Conservation (phyloP, 1,140 invertebrate genomes). For the Dreissena rostriformis region DNA sequence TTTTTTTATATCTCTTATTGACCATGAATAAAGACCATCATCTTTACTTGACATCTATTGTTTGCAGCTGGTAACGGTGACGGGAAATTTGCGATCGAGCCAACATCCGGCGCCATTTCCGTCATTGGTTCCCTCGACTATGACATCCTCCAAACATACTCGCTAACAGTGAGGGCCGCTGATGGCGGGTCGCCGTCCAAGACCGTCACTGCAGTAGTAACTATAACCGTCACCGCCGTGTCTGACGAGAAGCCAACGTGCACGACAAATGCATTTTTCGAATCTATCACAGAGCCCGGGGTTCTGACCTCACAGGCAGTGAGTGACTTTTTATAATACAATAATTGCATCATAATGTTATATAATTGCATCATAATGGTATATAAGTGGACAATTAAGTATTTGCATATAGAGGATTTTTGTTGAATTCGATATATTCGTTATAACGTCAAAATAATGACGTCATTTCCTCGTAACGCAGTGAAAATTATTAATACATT, state of each 20-base stretch:
- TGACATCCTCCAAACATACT: conserved; percentile 57
- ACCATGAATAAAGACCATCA: too few species aligned
- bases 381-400: conserved; percentile 9
- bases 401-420: conserved; percentile 23
- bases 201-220: conserved; percentile 38
- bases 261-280: conserved; percentile 13
- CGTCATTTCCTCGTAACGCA: too few species aligned
- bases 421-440: conserved; percentile 27
- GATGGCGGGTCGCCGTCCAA: conserved; percentile 51
- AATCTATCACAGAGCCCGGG: conserved; percentile 18
- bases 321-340: conserved; percentile 11
- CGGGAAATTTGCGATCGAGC: conserved; percentile 56
- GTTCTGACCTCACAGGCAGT: background rate
- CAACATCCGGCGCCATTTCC: conserved; percentile 53
- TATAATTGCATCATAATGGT: too few species aligned
- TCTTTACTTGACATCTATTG: too few species aligned
- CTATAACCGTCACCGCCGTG: conserved; percentile 59
- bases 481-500: too few species aligned
- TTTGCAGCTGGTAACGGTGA: background rate
- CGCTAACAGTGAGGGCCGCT: conserved; percentile 49
- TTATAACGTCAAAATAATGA: too few species aligned
- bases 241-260: conserved; percentile 68
- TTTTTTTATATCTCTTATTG: too few species aligned
- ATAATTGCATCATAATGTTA: background rate
- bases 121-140: conserved; percentile 63